Conservation (phyloP, 1,140 invertebrate species). For the Musca vetustissima region DNA sequence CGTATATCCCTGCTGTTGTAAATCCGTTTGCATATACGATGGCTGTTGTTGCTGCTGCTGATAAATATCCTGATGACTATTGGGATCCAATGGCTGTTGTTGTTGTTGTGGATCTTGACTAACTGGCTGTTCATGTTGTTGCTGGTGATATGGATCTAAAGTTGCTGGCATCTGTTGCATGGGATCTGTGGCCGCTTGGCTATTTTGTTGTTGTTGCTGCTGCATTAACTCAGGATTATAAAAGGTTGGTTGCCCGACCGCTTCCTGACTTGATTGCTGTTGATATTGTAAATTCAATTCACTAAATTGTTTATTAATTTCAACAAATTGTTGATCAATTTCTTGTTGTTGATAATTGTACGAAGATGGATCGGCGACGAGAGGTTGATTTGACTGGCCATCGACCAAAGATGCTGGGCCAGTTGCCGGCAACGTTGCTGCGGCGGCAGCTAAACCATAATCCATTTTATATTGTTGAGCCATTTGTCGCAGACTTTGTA, state of each 20-base stretch:
- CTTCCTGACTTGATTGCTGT: background rate
- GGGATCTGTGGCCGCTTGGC: background rate
- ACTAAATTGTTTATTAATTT: constrained; percentile 52
- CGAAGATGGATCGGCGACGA: background rate
- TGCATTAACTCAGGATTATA: constrained; percentile 15
- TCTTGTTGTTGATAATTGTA: constrained; percentile 29
- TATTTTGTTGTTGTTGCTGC: constrained; percentile 22
- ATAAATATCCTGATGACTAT: constrained; percentile 11
- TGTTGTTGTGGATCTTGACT: background rate
- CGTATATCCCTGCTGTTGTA: constrained; percentile 21
- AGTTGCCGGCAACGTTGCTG: background rate
- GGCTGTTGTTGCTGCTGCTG: constrained; percentile 30
- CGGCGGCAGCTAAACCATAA: background rate
- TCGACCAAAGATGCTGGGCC: background rate
- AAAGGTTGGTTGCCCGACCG: constrained; percentile 12
- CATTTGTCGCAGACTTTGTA: constrained; percentile 56
- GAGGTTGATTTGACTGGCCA: background rate
- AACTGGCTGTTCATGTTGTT: constrained; percentile 26
- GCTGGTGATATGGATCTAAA: constrained; percentile 25
- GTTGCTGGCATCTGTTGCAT: background rate
- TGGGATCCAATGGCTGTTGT: constrained; percentile 3
- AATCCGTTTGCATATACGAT: no score
- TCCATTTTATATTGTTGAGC: constrained; percentile 39
- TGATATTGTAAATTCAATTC: constrained; percentile 51
- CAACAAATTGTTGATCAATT: constrained; percentile 52